Conservation (phyloP, 2,113 vertebrate genomes). For the Numenius arquata region DNA sequence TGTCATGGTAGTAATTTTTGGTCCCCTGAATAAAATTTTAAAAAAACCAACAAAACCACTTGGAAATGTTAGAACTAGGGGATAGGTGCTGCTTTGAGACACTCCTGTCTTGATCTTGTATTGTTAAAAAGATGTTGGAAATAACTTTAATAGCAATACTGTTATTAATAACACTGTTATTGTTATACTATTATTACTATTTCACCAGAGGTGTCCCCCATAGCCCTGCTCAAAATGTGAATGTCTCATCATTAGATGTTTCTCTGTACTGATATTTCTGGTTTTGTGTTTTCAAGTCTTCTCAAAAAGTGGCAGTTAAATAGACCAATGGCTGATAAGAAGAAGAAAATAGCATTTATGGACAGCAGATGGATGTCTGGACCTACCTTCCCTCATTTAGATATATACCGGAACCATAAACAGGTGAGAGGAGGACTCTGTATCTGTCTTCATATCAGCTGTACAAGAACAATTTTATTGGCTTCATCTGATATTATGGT, state of each 20-base stretch:
- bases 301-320: constrained; percentile 8
- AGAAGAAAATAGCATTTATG: background rate
- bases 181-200: background rate
- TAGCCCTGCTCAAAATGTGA: background rate
- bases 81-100: background rate
- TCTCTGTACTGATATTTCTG: background rate
- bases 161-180: background rate
- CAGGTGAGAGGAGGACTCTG: constrained; percentile 19
- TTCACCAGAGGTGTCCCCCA: background rate
- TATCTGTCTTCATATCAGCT: background rate
- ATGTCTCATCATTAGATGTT: background rate
- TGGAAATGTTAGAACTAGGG: background rate
- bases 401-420: background rate
- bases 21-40: background rate
- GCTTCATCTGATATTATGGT: background rate
- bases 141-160: background rate
- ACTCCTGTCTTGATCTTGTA: background rate
- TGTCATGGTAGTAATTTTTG: background rate
- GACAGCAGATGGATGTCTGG: background rate
- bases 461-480: background rate
- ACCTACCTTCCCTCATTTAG: background rate
- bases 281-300: constrained; percentile 49
- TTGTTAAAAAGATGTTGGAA: background rate
- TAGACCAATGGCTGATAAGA: background rate
- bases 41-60: background rate